These are phyloP conservation scores for Acheta domesticus DNA, from an alignment of 2,888 invertebrate species.

Conservation along the genomic window DNA sequence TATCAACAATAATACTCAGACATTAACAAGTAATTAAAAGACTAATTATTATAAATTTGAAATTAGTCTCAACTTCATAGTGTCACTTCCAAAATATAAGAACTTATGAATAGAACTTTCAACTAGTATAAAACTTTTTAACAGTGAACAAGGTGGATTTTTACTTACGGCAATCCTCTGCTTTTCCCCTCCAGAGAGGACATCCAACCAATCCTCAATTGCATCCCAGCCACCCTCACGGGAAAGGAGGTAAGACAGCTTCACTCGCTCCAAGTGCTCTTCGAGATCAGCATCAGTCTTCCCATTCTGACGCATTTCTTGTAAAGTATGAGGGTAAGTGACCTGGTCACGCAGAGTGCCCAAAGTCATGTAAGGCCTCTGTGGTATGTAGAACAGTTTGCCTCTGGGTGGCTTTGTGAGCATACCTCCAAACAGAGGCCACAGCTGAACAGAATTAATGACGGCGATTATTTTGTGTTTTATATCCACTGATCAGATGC, in stretches of 20 bases:
- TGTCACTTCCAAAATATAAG: no score
- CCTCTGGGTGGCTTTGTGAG: conserved; percentile 93
- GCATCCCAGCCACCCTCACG: conserved; percentile 88
- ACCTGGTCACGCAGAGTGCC: conserved; percentile 92
- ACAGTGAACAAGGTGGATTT: neutral
- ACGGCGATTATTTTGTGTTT: conserved; percentile 18
- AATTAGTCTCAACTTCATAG: no score
- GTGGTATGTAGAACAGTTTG: conserved; percentile 95
- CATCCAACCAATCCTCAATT: conserved; percentile 98
- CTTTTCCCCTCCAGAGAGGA: conserved; percentile 96
- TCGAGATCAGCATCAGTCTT: conserved; percentile 74
- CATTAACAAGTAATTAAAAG: no score
- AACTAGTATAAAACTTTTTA: no score
- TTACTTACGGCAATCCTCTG: conserved; percentile 84
- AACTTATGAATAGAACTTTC: no score
- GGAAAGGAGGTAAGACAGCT: conserved; percentile 76
- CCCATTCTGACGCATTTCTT: conserved; percentile 74
- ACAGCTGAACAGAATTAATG: conserved; percentile 55
- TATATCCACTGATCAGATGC: neutral
- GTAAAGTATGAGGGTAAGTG: conserved; percentile 89
- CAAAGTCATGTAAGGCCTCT: conserved; percentile 96
- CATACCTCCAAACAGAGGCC: conserved; percentile 94
- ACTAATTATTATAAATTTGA: no score
- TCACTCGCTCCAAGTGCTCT: conserved; percentile 75
- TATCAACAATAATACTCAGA: no score